Conservation (phyloP, 2,113 vertebrate genomes). For the Phrynosoma blainvillii region DNA sequence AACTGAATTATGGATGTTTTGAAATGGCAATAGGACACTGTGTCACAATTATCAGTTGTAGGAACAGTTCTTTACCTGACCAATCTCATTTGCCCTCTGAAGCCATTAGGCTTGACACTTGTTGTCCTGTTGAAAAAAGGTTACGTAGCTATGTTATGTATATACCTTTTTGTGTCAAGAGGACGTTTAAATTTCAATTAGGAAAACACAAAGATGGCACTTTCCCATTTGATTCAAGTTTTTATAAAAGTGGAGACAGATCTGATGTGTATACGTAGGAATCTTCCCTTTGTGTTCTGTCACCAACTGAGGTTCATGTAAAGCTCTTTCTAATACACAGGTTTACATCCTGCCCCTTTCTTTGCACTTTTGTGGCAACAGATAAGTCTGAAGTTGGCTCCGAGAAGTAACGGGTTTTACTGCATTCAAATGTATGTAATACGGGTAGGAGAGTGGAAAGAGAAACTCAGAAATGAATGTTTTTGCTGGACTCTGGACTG, state of each 20-base stretch:
- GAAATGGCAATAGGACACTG: constrained; percentile 92
- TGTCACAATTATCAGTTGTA: constrained; percentile 92
- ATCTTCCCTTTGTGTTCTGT: constrained; percentile 84
- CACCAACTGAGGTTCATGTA: constrained; percentile 78
- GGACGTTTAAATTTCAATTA: constrained; percentile 98
- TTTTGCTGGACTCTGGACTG: constrained; percentile 76
- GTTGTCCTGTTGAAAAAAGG: constrained; percentile 89
- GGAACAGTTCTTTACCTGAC: constrained; percentile 92
- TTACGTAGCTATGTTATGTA: constrained; percentile 94
- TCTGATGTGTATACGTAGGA: constrained; percentile 82
- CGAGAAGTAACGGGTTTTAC: constrained; percentile 76
- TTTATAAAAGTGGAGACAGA: constrained; percentile 88
- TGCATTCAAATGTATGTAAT: constrained; percentile 79
- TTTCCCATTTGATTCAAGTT: constrained; percentile 90
- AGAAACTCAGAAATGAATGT: constrained; percentile 77
- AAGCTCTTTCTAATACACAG: constrained; percentile 71
- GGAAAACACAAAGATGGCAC: constrained; percentile 93
- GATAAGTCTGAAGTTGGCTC: constrained; percentile 82
- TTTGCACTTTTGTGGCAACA: constrained; percentile 85
- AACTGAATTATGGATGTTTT: constrained; percentile 91
- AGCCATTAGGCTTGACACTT: constrained; percentile 91
- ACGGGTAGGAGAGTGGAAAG: constrained; percentile 72
- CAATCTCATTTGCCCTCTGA: constrained; percentile 88
- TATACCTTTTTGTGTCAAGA: constrained; percentile 97
- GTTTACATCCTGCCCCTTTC: constrained; percentile 85